Evolutionary conservation across 2,888 invertebrate genomes (phyloP).

Genomic region (Cephus runcator): DNA sequence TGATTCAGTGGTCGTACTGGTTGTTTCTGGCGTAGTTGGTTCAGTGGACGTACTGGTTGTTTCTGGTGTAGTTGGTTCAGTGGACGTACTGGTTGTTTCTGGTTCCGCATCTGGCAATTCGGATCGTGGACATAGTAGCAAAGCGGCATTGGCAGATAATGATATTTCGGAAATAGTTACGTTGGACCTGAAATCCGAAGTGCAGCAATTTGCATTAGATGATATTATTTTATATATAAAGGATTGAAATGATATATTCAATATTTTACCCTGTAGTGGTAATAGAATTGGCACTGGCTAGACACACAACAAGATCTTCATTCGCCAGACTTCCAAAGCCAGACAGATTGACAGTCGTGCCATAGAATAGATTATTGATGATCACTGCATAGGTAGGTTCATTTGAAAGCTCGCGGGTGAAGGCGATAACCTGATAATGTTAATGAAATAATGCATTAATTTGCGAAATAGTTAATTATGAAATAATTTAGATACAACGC

Average conservation of each 20-base stretch:
- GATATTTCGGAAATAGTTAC: slow-evolving; percentile 1
- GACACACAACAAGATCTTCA: slow-evolving; percentile 6
- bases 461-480: too few relatives aligned
- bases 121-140: slow-evolving; percentile 7
- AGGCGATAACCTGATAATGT: not conserved
- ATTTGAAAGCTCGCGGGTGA: slow-evolving; percentile 8
- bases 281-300: slow-evolving; percentile 12
- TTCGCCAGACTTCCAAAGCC: slow-evolving; percentile 3
- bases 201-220: too few relatives aligned
- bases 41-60: not conserved
- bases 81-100: not conserved
- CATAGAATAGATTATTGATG: slow-evolving; percentile 5
- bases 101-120: slow-evolving; percentile 1
- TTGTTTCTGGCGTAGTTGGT: not conserved
- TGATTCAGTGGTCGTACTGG: not conserved
- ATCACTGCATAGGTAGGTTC: slow-evolving; percentile 6
- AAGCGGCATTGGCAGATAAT: slow-evolving; percentile 14
- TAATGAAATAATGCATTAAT: too few relatives aligned
- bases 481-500: too few relatives aligned
- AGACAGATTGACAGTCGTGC: not conserved
- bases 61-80: not conserved
- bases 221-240: too few relatives aligned
- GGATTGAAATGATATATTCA: too few relatives aligned
- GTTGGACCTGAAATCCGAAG: slow-evolving; percentile 2
- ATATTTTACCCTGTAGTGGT: slow-evolving; percentile 5